phyloP scores from a whole-genome alignment of 1,140 invertebrate species.

The Planococcus citri region DNA sequence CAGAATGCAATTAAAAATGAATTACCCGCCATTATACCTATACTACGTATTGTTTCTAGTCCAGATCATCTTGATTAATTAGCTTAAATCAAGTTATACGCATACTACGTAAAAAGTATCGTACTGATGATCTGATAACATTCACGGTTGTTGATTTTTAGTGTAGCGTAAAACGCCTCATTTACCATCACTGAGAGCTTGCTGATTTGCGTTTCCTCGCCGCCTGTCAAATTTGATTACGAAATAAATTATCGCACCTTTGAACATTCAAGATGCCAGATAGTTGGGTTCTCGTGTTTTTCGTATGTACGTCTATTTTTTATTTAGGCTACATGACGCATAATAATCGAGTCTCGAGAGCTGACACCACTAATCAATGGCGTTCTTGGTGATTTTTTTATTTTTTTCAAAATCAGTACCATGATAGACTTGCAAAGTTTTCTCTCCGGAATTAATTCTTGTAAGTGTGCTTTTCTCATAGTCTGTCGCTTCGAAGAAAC shows the following conservation, averaged over 20 bases:
- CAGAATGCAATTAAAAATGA: not conserved
- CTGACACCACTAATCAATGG: too few relatives aligned
- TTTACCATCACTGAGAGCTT: not conserved
- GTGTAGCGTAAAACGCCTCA: not conserved
- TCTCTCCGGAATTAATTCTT: not conserved
- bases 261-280: too few relatives aligned
- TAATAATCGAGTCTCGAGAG: too few relatives aligned
- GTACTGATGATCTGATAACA: not conserved
- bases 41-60: not conserved
- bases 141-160: not conserved
- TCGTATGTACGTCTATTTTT: too few relatives aligned
- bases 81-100: not conserved
- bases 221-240: not conserved
- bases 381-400: too few relatives aligned
- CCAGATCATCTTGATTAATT: not conserved
- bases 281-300: too few relatives aligned
- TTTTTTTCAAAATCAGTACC: too few relatives aligned
- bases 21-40: too few relatives aligned
- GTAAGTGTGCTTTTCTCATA: too few relatives aligned
- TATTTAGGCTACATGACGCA: too few relatives aligned
- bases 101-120: not conserved
- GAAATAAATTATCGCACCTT: not conserved
- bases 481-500: too few relatives aligned
- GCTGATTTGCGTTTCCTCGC: not conserved
- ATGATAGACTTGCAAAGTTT: not conserved